Evolutionary conservation across 2,113 vertebrate species (phyloP), one percentile per base, ranked within the genome.

Genomic region (Girardinichthys multiradiatus): DNA sequence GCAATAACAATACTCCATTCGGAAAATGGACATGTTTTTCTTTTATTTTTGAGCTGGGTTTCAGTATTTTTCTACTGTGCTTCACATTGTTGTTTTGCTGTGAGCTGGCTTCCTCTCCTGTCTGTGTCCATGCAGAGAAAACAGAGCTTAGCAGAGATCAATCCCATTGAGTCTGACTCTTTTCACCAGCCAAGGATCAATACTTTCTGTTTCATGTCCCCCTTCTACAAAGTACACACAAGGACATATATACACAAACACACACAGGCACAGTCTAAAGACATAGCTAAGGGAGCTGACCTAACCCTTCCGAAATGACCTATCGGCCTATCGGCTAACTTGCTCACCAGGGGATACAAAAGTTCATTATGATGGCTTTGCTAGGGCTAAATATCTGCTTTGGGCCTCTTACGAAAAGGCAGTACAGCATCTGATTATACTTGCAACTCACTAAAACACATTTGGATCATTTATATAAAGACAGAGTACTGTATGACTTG

Each of bases 81-180:
- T 64, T 51, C 67, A 64, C 54, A 73, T 27, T 70, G 30, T 76
- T 78, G 70, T 77, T 68, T 65, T 64, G 62, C 76, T 80, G 35
- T 68, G 72, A 76, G 74, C 76, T 79, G 79, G 68, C 64, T 65
- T 76, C 68, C 83, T 58, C 72, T 81, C 35, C 64, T 72, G 77
- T 68, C 84, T 90, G 82, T 86, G 79, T 76, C 88, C 87, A 88
- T 86, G 82, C 74, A 91, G 86, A 91, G 90, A 90, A 92, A 89
- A 90, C 86, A 90, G 87, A 92, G 91, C 91, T 90, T 89, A 89
- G 86, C 77, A 85, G 74, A 84, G 84, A 93, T 93, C 90, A 91
- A 92, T 92, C 85, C 82, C 82, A 92, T 89, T 81, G 89, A 92
- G 83, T 91, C 78, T 79, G 80, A 89, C 85, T 91, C 78, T 85